These are phyloP conservation scores for Hirundichthys speculiger DNA, from an alignment of 2,113 vertebrate species.

Conservation along the genomic window DNA sequence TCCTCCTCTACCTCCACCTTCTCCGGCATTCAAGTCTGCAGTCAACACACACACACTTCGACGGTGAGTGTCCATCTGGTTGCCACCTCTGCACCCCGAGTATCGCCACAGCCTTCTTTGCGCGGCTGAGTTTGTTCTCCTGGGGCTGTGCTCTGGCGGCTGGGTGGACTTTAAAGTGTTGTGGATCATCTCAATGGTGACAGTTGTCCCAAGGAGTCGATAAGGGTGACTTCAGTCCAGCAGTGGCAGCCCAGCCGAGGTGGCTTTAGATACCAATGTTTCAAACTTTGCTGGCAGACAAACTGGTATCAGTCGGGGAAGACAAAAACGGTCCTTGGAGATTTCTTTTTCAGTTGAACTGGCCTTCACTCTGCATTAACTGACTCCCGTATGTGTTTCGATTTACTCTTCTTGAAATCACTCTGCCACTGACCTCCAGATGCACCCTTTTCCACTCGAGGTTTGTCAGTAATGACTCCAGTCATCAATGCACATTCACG, in stretches of 20 bases:
- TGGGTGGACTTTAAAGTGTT: constrained; percentile 70
- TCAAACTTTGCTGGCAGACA: constrained; percentile 3
- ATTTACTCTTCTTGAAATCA: constrained; percentile 23
- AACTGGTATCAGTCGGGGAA: constrained; percentile 1
- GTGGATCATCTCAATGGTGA: constrained; percentile 66
- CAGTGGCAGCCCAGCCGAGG: constrained; percentile 19
- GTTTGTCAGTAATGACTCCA: constrained; percentile 8
- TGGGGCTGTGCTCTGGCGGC: constrained; percentile 57
- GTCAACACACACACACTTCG: constrained; percentile 74
- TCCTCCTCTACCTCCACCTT: constrained; percentile 33
- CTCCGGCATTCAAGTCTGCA: constrained; percentile 66
- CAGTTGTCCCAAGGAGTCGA: not conserved
- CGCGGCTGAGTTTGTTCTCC: constrained; percentile 63
- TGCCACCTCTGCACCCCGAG: constrained; percentile 58
- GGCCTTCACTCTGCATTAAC: constrained; percentile 3
- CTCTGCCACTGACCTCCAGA: constrained; percentile 39
- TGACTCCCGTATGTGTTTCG: constrained; percentile 8
- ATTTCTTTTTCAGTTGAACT: constrained; percentile 13
- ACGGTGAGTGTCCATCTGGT: constrained; percentile 63
- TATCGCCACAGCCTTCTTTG: constrained; percentile 74
- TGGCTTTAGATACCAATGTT: not conserved
- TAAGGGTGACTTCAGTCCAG: not conserved
- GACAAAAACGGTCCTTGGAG: constrained; percentile 28
- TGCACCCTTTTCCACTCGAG: constrained; percentile 34
- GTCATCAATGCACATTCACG: constrained; percentile 27